A percentile compares a stretch with the other conserved stretches of the same genome.
phyloP scores from a whole-genome alignment of 2,888 invertebrate genomes.

The Pemphredon lugubris region DNA sequence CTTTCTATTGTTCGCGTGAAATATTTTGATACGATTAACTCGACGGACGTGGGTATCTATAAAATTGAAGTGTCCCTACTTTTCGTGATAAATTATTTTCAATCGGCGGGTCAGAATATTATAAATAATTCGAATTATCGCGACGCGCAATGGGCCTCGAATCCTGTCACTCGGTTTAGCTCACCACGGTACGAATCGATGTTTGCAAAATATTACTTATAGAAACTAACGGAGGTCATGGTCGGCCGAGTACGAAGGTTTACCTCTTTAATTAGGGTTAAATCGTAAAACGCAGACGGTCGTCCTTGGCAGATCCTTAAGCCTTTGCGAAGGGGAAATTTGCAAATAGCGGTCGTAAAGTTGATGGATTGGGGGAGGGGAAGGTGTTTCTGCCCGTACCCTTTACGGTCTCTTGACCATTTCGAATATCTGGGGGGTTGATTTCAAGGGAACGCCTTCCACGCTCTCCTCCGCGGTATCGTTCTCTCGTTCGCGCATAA shows the following conservation, averaged over 20 bases:
- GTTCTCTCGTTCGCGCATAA: too few species aligned
- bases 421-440: slow-evolving; percentile 16
- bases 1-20: too few species aligned
- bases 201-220: slow-evolving; percentile 57
- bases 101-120: too few species aligned
- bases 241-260: slow-evolving; percentile 53
- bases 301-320: slow-evolving; percentile 66
- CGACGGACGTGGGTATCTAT: too few species aligned
- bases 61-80: too few species aligned
- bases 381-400: slow-evolving; percentile 45
- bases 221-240: slow-evolving; percentile 57
- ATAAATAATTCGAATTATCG: too few species aligned
- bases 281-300: slow-evolving; percentile 73
- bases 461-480: background rate
- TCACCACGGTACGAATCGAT: slow-evolving; percentile 15
- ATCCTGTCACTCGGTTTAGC: too few species aligned
- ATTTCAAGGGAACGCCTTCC: slow-evolving; percentile 18
- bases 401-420: slow-evolving; percentile 53
- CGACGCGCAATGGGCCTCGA: too few species aligned
- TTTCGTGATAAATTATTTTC: too few species aligned
- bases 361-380: slow-evolving; percentile 73
- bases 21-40: too few species aligned
- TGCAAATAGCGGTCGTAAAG: slow-evolving; percentile 76
- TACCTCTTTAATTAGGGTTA: slow-evolving; percentile 79
- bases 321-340: slow-evolving; percentile 74